Conservation (phyloP, 1,140 invertebrate species). For the Philopotamus ludificatus region DNA sequence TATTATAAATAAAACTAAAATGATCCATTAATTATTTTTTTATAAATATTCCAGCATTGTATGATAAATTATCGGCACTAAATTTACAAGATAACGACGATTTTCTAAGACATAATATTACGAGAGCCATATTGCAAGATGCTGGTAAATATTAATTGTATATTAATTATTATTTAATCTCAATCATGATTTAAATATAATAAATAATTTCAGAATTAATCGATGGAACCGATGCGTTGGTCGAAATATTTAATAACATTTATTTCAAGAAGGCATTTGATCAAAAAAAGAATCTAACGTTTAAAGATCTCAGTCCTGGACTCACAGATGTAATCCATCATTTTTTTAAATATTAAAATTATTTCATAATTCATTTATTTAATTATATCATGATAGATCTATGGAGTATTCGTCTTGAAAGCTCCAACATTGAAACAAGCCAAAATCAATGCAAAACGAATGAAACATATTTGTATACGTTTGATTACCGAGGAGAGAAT, state of each 20-base stretch:
- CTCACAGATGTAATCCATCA: conserved; percentile 16
- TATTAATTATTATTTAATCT: too few species aligned
- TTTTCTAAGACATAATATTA: conserved; percentile 19
- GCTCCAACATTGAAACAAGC: conserved; percentile 14
- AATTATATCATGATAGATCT: conserved; percentile 6
- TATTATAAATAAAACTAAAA: neutral
- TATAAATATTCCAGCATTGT: conserved; percentile 16
- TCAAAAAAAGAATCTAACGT: conserved; percentile 2
- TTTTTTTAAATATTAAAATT: neutral
- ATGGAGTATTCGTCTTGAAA: conserved; percentile 4
- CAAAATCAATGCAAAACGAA: conserved; percentile 11
- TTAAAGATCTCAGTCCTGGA: conserved; percentile 14
- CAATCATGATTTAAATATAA: too few species aligned
- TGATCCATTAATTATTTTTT: neutral
- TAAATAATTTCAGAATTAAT: neutral
- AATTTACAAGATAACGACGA: conserved; percentile 1
- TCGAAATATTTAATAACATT: conserved; percentile 18
- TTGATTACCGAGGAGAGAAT: conserved; percentile 24
- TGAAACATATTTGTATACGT: conserved; percentile 22
- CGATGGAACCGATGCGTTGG: conserved; percentile 6
- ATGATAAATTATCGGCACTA: conserved; percentile 16
- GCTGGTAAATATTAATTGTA: too few species aligned
- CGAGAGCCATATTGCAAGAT: neutral
- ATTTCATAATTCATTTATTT: neutral
- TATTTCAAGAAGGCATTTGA: conserved; percentile 17